These are phyloP conservation scores for Coelopa pilipes DNA, from an alignment of 2,888 invertebrate genomes.

Conservation along the genomic window DNA sequence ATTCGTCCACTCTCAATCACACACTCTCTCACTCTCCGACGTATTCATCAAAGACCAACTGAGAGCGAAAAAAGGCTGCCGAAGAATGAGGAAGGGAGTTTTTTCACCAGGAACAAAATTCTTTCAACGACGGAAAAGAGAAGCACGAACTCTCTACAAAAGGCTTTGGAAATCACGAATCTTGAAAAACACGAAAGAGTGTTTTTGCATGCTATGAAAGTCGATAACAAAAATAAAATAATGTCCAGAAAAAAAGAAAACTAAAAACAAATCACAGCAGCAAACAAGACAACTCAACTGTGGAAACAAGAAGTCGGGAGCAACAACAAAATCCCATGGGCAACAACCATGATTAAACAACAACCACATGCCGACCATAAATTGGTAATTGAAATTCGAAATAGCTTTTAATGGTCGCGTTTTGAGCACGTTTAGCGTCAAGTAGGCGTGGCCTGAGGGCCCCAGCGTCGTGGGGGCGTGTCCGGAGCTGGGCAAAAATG, in stretches of 20 bases:
- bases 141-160: no score
- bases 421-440: slow-evolving; percentile 17
- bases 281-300: background rate
- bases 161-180: no score
- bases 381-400: slow-evolving; percentile 32
- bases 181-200: no score
- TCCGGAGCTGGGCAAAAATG: background rate
- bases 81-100: no score
- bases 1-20: background rate
- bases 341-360: background rate
- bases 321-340: background rate
- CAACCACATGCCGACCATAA: slow-evolving; percentile 2
- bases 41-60: no score
- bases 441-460: background rate
- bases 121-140: no score
- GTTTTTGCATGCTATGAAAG: no score
- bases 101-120: no score
- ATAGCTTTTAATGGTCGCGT: slow-evolving; percentile 22
- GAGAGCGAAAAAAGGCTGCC: no score
- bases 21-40: background rate
- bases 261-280: background rate
- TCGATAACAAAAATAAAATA: no score
- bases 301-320: background rate
- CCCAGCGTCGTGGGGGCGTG: background rate
- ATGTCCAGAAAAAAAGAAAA: background rate